Percentiles rank a stretch among this genome's conserved stretches.
Evolutionary conservation across 2,888 invertebrate genomes (phyloP).

Genomic region (Meiosimyza decipiens): DNA sequence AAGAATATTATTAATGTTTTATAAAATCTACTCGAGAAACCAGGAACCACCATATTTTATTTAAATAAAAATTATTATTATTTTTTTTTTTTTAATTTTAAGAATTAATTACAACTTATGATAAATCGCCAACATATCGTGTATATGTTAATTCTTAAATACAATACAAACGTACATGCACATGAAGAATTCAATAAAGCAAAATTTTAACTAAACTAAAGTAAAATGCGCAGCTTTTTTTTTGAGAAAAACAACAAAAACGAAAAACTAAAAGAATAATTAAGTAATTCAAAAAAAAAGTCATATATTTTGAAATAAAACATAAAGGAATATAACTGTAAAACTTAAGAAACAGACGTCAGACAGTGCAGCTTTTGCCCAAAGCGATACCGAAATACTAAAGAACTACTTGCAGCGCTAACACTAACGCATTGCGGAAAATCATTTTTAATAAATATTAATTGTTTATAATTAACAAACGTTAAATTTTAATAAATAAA

Average conservation of each 20-base stretch:
- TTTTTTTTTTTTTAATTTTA: conserved; percentile 14
- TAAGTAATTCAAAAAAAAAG: conserved; percentile 1
- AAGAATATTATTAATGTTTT: too few species aligned
- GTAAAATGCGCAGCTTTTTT: conserved; percentile 34
- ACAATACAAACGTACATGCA: neutral
- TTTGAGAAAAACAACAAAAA: neutral
- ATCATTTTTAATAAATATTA: conserved; percentile 31
- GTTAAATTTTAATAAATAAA: conserved; percentile 3
- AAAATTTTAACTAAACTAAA: conserved; percentile 12
- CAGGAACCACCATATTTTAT: neutral
- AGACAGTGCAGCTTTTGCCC: neutral
- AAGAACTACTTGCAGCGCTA: neutral
- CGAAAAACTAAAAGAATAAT: conserved; percentile 9
- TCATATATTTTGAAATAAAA: neutral
- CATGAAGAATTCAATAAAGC: neutral
- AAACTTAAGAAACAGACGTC: neutral
- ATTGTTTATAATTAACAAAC: conserved; percentile 33
- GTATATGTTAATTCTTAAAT: neutral
- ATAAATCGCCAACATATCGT: conserved; percentile 27
- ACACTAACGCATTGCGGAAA: conserved; percentile 29
- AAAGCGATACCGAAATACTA: neutral
- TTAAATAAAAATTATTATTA: neutral
- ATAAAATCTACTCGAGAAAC: too few species aligned
- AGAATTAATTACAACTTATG: conserved; percentile 27
- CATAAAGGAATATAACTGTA: neutral